Evolutionary conservation across 2,888 invertebrate species (phyloP).

Genomic region (Odontocerum albicorne): DNA sequence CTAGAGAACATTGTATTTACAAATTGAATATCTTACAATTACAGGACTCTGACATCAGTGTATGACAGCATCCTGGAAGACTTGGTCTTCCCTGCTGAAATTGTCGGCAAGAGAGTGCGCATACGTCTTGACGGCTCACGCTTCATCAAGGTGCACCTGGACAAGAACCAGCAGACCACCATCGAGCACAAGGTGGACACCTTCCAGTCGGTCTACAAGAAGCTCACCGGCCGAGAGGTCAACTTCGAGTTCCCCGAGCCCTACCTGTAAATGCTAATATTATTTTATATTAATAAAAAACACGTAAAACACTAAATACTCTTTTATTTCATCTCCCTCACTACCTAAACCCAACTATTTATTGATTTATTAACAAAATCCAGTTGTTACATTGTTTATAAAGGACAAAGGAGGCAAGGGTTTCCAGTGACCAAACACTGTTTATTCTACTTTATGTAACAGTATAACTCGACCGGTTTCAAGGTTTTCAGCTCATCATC

Average conservation of each 20-base stretch:
- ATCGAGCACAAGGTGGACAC: constrained; percentile 99
- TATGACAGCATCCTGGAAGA: constrained; percentile 98
- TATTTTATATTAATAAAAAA: constrained; percentile 34
- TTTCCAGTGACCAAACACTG: no score
- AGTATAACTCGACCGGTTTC: no score
- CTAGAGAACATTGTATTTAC: neutral
- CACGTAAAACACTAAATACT: neutral
- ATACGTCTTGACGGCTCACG: constrained; percentile 95
- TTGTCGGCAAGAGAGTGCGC: constrained; percentile 96
- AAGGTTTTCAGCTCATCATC: no score
- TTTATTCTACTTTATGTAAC: no score
- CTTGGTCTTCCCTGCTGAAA: constrained; percentile 97
- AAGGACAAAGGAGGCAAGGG: no score
- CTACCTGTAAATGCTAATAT: constrained; percentile 71
- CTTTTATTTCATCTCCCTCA: neutral
- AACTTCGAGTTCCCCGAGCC: constrained; percentile 99
- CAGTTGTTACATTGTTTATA: no score
- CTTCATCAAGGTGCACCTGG: constrained; percentile 95
- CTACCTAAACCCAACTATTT: no score
- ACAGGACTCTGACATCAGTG: constrained; percentile 91
- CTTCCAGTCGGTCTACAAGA: constrained; percentile 98
- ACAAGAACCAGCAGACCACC: constrained; percentile 97
- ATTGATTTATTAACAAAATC: no score
- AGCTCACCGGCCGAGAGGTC: constrained; percentile 97
- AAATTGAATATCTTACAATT: constrained; percentile 34